phyloP scores from a whole-genome alignment of 2,888 invertebrate species.

The Cryptosula pallasiana region DNA sequence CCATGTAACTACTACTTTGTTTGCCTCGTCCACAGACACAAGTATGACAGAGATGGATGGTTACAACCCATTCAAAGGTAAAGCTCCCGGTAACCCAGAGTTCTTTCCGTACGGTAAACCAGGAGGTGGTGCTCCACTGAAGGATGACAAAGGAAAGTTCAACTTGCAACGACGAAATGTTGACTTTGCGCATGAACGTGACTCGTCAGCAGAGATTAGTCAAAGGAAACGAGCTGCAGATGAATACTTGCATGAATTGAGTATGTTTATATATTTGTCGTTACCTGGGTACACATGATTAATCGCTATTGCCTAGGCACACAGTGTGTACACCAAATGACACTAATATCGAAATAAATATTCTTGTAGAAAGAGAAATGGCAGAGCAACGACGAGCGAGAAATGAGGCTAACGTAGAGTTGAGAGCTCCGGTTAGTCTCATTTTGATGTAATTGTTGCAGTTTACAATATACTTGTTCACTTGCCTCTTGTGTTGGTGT shows the following conservation, averaged over 20 bases:
- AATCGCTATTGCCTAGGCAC: no score
- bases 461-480: no score
- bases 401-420: constrained; percentile 53
- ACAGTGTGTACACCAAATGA: no score
- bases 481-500: no score
- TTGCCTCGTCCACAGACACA: not conserved
- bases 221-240: constrained; percentile 25
- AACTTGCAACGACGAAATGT: constrained; percentile 25
- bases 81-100: constrained; percentile 8
- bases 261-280: constrained; percentile 65
- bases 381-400: constrained; percentile 44
- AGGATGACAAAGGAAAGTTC: constrained; percentile 32
- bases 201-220: constrained; percentile 23
- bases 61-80: constrained; percentile 16
- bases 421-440: constrained; percentile 31
- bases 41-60: constrained; percentile 20
- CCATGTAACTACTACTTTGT: no score
- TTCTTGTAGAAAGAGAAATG: constrained; percentile 14
- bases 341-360: no score
- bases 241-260: constrained; percentile 56
- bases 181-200: constrained; percentile 11
- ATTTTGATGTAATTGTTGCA: no score
- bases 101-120: constrained; percentile 35
- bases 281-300: no score
- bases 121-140: constrained; percentile 36